Evolutionary conservation across 2,888 invertebrate species (phyloP), one percentile per base, ranked within the genome.

Genomic region (Candidula unifasciata): DNA sequence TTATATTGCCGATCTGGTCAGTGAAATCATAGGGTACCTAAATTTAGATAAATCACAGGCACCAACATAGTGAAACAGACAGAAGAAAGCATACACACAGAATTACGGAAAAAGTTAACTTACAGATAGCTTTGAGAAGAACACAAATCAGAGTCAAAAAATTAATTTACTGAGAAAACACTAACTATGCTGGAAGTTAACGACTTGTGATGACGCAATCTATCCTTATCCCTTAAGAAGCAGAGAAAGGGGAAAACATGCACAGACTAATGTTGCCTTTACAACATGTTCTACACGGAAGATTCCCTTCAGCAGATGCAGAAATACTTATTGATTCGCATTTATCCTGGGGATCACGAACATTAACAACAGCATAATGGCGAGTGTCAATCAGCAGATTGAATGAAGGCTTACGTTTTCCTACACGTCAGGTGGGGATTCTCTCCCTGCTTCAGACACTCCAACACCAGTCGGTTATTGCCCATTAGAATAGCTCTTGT

Each of bases 361-460:
- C 10, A 77, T 21, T 2, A 30, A 3, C 27, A 30, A n/a, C 6
- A 77, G 21, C 27, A 57, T 57, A 35, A 54, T 44, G 57, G 21
- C 5, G 0, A 44, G 27, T 21, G 33, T 54, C 6, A 30, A 30
- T 27, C 30, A 57, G 30, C 18, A 21, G 18, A 3, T 18, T 3
- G 30, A n/a, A 37, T 6, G 44, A 64, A 57, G 8, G 24, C 27
- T 84, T 80, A 84, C 83, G 71, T 79, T 79, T 64, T 84, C 30
- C 71, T 60, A 44, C 83, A 84, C 24, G 44, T 54, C 33, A 89
- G 73, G 57, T 89, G 85, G 0, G 90, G 88, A 80, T 90, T 84
- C 54, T 91, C 91, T 16, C 92, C 91, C 33, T 86, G 82, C 80
- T 89, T 89, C 16, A 93, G 87, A 71, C 89, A 88, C n/a, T 85